These are phyloP conservation scores for Scatophagus argus DNA, from an alignment of 2,113 vertebrate genomes.

Conservation along the genomic window DNA sequence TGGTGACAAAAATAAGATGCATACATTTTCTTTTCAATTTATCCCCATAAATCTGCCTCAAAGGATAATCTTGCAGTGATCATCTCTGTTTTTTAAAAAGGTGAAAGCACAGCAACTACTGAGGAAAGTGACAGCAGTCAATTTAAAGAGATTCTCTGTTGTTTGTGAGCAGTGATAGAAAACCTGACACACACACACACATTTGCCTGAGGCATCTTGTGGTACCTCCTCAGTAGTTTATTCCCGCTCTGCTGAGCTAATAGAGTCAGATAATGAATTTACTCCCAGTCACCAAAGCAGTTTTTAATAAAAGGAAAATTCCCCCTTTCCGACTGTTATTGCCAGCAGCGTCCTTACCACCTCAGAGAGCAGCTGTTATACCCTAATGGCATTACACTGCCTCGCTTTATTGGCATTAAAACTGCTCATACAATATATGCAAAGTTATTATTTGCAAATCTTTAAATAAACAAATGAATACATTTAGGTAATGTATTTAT, in stretches of 20 bases:
- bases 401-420: conserved; percentile 75
- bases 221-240: conserved; percentile 55
- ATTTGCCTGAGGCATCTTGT: conserved; percentile 48
- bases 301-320: conserved; percentile 83
- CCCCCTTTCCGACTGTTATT: conserved; percentile 70
- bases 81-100: conserved; percentile 7
- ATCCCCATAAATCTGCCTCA: background rate
- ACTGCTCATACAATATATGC: conserved; percentile 52
- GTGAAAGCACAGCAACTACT: conserved; percentile 21
- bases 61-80: background rate
- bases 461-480: conserved; percentile 51
- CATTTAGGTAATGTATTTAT: conserved; percentile 40
- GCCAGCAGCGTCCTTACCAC: conserved; percentile 75
- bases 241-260: conserved; percentile 71
- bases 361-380: conserved; percentile 70
- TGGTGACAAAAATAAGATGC: background rate
- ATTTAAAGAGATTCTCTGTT: conserved; percentile 21
- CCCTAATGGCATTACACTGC: conserved; percentile 73
- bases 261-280: conserved; percentile 83
- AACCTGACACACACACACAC: conserved; percentile 27
- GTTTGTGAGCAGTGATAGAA: conserved; percentile 43
- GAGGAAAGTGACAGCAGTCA: conserved; percentile 35
- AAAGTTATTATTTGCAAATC: conserved; percentile 57
- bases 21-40: background rate
- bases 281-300: conserved; percentile 78